Conservation (phyloP, 1,140 invertebrate genomes). For the Apocrypta bakeri region DNA sequence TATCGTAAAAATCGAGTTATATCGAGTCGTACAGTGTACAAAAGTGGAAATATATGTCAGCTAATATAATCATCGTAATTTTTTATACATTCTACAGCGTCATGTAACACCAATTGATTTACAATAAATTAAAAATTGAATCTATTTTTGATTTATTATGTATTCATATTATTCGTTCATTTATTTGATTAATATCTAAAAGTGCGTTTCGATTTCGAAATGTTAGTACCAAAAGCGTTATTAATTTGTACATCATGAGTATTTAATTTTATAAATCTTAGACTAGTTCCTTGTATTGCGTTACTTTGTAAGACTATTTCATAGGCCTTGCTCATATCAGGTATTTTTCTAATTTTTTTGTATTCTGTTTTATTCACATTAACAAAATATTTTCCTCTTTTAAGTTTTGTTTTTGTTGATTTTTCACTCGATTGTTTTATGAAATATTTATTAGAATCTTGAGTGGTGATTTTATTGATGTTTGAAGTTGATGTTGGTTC, state of each 20-base stretch:
- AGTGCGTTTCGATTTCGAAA: not conserved
- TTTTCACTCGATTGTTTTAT: not conserved
- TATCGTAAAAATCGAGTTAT: slow-evolving; percentile 13
- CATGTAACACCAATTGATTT: slow-evolving; percentile 37
- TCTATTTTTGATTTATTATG: slow-evolving; percentile 5
- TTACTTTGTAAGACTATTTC: slow-evolving; percentile 36
- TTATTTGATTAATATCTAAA: not conserved
- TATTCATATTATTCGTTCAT: not conserved
- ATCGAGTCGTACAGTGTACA: slow-evolving; percentile 35
- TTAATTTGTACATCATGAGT: not conserved
- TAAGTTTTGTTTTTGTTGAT: not conserved
- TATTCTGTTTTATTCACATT: slow-evolving; percentile 8
- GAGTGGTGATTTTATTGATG: not conserved
- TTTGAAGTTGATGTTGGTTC: not conserved
- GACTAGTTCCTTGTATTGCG: not conserved
- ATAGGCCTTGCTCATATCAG: slow-evolving; percentile 38
- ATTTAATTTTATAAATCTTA: slow-evolving; percentile 31
- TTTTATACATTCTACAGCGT: slow-evolving; percentile 39
- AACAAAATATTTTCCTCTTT: not conserved
- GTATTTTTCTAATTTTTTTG: slow-evolving; percentile 22
- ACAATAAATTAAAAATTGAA: slow-evolving; percentile 42
- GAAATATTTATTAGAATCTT: not conserved
- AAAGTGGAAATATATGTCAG: slow-evolving; percentile 20
- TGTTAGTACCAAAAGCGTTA: not conserved
- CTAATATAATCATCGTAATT: slow-evolving; percentile 25